Conservation (phyloP, 2,888 invertebrate species). For the Latrodectus hesperus region DNA sequence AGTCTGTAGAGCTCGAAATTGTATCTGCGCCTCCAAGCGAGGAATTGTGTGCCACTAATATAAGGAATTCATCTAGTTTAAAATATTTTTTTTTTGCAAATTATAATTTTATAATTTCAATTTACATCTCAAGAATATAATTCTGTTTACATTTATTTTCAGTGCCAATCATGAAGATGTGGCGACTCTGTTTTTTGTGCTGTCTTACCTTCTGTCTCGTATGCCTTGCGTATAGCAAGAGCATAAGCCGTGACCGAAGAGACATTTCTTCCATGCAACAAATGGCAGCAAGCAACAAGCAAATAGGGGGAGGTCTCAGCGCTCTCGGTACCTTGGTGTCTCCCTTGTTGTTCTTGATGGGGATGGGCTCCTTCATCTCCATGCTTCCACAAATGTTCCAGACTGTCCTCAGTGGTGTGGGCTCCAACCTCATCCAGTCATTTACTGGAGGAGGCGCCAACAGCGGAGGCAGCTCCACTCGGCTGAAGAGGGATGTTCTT, state of each 20-base stretch:
- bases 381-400: conserved; percentile 67
- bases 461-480: background rate
- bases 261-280: background rate
- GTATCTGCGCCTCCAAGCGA: no score
- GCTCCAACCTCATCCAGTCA: conserved; percentile 50
- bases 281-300: conserved; percentile 6
- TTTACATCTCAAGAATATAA: background rate
- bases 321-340: conserved; percentile 57
- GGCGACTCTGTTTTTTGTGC: background rate
- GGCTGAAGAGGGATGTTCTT: conserved; percentile 9
- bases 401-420: conserved; percentile 52
- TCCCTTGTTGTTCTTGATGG: conserved; percentile 65
- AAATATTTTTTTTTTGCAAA: no score
- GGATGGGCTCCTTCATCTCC: conserved; percentile 63
- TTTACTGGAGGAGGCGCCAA: conserved; percentile 32
- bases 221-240: background rate
- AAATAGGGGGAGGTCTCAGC: conserved; percentile 52
- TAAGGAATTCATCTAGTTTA: no score
- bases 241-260: conserved; percentile 15
- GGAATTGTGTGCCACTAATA: no score
- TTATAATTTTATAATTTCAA: background rate
- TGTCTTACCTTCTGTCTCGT: background rate
- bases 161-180: background rate
- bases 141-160: no score
- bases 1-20: no score